Conservation (phyloP, 1,140 invertebrate species). For the Battus philenor region DNA sequence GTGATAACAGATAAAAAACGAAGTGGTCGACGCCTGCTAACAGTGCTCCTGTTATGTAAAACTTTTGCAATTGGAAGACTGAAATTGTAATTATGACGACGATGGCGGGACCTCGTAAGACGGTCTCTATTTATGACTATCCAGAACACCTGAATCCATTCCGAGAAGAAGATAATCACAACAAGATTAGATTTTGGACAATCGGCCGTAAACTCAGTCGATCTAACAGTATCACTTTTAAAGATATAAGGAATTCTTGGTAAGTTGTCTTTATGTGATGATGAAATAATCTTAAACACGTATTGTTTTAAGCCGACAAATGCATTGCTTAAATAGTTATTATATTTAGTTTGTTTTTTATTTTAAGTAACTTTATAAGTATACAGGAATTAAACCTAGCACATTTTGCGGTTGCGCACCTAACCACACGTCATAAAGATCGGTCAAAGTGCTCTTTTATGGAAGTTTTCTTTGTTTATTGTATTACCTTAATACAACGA, state of each 20-base stretch:
- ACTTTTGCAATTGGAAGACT: slow-evolving; percentile 31
- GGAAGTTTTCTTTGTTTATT: slow-evolving; percentile 12
- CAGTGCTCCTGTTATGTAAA: slow-evolving; percentile 67
- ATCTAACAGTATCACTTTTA: slow-evolving; percentile 77
- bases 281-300: no score
- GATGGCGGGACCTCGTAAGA: slow-evolving; percentile 54
- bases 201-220: slow-evolving; percentile 59
- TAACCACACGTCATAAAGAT: slow-evolving; percentile 17
- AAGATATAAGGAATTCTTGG: slow-evolving; percentile 76
- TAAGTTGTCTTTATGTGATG: slow-evolving; percentile 29
- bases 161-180: slow-evolving; percentile 80
- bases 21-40: slow-evolving; percentile 57
- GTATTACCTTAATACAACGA: slow-evolving; percentile 6
- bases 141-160: slow-evolving; percentile 85
- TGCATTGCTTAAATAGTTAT: no score
- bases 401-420: slow-evolving; percentile 9
- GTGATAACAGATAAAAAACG: slow-evolving; percentile 66
- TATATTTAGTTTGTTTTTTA: no score
- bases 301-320: slow-evolving; percentile 6
- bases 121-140: slow-evolving; percentile 79
- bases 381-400: slow-evolving; percentile 7
- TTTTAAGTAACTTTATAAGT: no score
- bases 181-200: slow-evolving; percentile 77
- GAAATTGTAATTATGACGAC: slow-evolving; percentile 46
- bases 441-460: slow-evolving; percentile 7